Conservation (phyloP, 1,140 invertebrate genomes). For the Tetraneura akinire region DNA sequence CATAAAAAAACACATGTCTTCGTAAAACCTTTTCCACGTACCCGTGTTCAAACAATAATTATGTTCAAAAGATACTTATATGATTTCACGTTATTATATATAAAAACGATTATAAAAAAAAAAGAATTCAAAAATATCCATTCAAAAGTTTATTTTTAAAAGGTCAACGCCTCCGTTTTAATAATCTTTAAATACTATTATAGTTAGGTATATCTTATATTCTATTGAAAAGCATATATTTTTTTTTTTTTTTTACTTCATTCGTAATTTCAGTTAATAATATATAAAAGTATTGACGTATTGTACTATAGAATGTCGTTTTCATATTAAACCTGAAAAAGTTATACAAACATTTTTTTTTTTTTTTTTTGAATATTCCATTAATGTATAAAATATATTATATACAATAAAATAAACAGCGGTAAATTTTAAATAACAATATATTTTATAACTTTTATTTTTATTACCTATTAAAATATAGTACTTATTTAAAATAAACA, state of each 20-base stretch:
- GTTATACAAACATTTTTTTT: neutral
- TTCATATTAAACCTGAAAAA: neutral
- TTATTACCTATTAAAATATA: too few species aligned
- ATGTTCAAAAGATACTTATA: slow-evolving; percentile 26
- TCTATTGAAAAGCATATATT: neutral
- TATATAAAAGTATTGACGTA: neutral
- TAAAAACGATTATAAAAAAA: slow-evolving; percentile 24
- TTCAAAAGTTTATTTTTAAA: slow-evolving; percentile 27
- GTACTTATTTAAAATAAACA: too few species aligned
- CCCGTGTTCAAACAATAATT: slow-evolving; percentile 42
- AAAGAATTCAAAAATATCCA: slow-evolving; percentile 24
- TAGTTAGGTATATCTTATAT: neutral
- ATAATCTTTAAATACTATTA: neutral
- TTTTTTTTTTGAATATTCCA: too few species aligned
- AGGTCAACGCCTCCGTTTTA: slow-evolving; percentile 28
- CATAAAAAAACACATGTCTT: slow-evolving; percentile 49
- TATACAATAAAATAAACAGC: too few species aligned
- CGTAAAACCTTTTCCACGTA: neutral
- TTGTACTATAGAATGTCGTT: too few species aligned
- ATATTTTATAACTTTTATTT: too few species aligned
- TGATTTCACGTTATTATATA: neutral
- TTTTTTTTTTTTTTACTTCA: neutral
- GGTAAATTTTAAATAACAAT: too few species aligned
- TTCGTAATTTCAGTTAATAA: slow-evolving; percentile 7
- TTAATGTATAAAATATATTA: too few species aligned